phyloP scores from a whole-genome alignment of 2,888 invertebrate species.

The Eupithecia vulgata region DNA sequence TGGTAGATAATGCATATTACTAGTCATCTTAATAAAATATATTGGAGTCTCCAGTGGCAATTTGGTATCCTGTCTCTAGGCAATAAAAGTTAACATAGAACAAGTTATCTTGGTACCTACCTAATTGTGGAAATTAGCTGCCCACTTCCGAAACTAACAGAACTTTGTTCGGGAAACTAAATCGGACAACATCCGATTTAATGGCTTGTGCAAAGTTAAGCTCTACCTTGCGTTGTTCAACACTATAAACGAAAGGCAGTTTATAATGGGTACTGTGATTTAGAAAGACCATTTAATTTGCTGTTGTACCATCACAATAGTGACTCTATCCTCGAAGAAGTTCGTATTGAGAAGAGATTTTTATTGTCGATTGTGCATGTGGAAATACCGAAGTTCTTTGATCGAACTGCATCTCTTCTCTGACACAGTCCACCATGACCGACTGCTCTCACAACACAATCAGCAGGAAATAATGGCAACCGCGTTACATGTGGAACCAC shows the following conservation, averaged over 20 bases:
- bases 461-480: too few relatives aligned
- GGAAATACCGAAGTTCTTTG: neutral
- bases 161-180: slow-evolving; percentile 28
- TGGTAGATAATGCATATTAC: too few relatives aligned
- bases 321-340: neutral
- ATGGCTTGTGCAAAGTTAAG: slow-evolving; percentile 24
- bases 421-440: too few relatives aligned
- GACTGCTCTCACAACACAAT: too few relatives aligned
- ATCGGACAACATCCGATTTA: slow-evolving; percentile 17
- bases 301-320: neutral
- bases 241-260: neutral
- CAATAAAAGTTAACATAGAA: slow-evolving; percentile 9
- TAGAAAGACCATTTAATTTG: neutral
- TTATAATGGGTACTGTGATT: neutral
- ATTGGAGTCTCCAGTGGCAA: neutral
- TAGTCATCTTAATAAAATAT: too few relatives aligned
- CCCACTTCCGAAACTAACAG: slow-evolving; percentile 23
- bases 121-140: slow-evolving; percentile 21
- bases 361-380: neutral
- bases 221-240: slow-evolving; percentile 8
- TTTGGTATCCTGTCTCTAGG: neutral
- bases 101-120: slow-evolving; percentile 21
- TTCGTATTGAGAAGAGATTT: neutral
- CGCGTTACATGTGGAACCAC: too few relatives aligned
- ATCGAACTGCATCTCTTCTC: too few relatives aligned